phyloP scores from a whole-genome alignment of 2,888 invertebrate genomes.

The Protophormia terraenovae region DNA sequence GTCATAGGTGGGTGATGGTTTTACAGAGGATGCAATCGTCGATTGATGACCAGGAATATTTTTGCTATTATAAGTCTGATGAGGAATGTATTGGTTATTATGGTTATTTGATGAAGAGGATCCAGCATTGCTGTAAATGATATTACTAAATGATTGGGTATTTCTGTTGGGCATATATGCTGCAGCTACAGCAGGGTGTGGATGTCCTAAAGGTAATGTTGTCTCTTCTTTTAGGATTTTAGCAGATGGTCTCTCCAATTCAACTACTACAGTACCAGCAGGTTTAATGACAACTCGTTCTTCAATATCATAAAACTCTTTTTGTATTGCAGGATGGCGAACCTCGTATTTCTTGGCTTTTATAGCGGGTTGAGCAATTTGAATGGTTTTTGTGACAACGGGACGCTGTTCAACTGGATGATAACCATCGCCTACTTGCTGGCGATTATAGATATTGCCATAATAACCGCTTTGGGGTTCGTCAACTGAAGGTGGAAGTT shows the following conservation, averaged over 20 bases:
- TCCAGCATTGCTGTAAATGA: constrained; percentile 52
- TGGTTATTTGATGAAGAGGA: constrained; percentile 41
- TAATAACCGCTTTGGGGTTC: constrained; percentile 70
- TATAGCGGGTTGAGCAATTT: constrained; percentile 83
- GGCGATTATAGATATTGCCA: constrained; percentile 47
- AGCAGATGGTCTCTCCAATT: constrained; percentile 84
- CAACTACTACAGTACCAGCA: constrained; percentile 84
- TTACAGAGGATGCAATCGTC: constrained; percentile 58
- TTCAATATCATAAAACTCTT: constrained; percentile 85
- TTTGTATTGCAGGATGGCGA: constrained; percentile 84
- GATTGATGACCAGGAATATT: constrained; percentile 43
- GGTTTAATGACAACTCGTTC: constrained; percentile 84
- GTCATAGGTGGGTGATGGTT: constrained; percentile 74
- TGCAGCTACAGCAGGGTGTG: constrained; percentile 77
- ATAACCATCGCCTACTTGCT: constrained; percentile 71
- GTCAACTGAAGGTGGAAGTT: constrained; percentile 74
- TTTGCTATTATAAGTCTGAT: constrained; percentile 44
- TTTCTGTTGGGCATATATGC: constrained; percentile 74
- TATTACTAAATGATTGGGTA: constrained; percentile 51
- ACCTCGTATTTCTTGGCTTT: constrained; percentile 84
- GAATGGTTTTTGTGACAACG: constrained; percentile 83
- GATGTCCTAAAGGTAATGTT: constrained; percentile 76
- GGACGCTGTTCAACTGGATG: constrained; percentile 75
- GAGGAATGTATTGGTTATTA: constrained; percentile 64
- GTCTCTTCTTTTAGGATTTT: constrained; percentile 82